Conservation (phyloP, 2,888 invertebrate species). For the Podabrus alpinus region DNA sequence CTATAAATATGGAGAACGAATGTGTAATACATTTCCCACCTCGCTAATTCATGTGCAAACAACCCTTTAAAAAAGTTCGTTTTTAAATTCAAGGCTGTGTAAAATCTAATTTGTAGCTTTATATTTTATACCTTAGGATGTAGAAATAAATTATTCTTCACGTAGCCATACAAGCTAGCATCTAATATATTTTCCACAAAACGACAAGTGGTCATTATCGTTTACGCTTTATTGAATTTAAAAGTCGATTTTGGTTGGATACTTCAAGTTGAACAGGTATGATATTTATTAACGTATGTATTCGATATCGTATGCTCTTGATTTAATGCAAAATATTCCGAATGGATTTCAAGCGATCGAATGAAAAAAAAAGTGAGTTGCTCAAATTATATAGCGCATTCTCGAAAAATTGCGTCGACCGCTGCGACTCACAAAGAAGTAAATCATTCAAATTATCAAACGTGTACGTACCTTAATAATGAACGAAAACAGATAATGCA, state of each 20-base stretch:
- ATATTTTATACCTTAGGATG: background rate
- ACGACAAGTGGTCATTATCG: background rate
- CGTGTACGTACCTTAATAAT: background rate
- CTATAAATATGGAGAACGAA: no score
- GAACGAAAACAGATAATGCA: background rate
- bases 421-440: background rate
- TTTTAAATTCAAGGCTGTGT: background rate
- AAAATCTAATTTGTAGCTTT: background rate
- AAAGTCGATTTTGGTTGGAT: background rate
- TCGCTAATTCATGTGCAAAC: background rate
- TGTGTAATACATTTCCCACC: background rate
- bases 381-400: background rate
- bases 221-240: background rate
- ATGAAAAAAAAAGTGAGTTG: background rate
- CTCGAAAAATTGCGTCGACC: background rate
- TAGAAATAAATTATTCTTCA: background rate
- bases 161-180: background rate
- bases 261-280: background rate
- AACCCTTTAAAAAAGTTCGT: background rate
- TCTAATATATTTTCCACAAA: background rate
- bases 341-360: background rate
- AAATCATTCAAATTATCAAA: background rate
- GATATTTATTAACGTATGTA: background rate
- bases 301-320: background rate
- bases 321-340: background rate